phyloP scores from a whole-genome alignment of 2,797 vertebrate genomes.

The Sebastes oblongus region DNA sequence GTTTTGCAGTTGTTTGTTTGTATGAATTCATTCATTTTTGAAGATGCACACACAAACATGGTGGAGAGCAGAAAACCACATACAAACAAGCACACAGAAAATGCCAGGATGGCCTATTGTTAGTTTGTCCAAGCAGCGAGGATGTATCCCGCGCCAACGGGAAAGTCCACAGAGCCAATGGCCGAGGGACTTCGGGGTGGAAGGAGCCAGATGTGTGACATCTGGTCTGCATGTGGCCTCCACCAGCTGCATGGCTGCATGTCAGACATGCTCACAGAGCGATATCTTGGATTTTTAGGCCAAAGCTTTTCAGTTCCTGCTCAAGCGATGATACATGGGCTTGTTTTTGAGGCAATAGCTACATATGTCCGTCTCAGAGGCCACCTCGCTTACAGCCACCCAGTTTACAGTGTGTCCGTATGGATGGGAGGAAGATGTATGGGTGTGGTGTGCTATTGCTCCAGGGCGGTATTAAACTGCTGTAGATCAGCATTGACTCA shows the following conservation, averaged over 20 bases:
- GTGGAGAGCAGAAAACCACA: constrained; percentile 46
- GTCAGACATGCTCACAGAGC: constrained; percentile 55
- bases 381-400: constrained; percentile 7
- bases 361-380: constrained; percentile 12
- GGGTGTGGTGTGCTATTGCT: constrained; percentile 46
- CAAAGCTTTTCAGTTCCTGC: constrained; percentile 16
- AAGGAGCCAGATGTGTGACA: constrained; percentile 66
- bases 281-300: constrained; percentile 45
- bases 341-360: constrained; percentile 52
- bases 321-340: constrained; percentile 31
- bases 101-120: constrained; percentile 56
- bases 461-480: constrained; percentile 13
- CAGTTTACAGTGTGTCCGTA: constrained; percentile 17
- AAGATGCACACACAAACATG: constrained; percentile 43
- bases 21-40: constrained; percentile 40
- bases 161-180: constrained; percentile 71
- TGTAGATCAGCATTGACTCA: constrained; percentile 27
- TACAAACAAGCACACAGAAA: background rate
- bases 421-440: constrained; percentile 9
- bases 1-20: constrained; percentile 30
- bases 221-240: constrained; percentile 71
- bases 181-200: constrained; percentile 39
- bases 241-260: constrained; percentile 56
- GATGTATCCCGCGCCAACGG: constrained; percentile 61
- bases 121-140: constrained; percentile 58